Evolutionary conservation across 1,140 invertebrate genomes (phyloP).

Genomic region (Procambarus clarkii): DNA sequence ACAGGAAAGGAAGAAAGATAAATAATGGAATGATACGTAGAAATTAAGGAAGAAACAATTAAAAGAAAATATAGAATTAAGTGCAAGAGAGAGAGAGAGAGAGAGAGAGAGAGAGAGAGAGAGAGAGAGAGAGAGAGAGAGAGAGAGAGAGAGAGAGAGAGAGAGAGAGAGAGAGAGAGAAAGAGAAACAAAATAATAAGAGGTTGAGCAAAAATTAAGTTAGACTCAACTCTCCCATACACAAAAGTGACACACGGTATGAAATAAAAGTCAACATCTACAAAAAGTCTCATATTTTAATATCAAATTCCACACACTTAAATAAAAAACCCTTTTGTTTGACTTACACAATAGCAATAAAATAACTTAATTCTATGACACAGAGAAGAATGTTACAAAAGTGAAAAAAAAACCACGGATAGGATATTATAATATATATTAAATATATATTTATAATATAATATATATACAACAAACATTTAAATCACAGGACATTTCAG

Average conservation of each 20-base stretch:
- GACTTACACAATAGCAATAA: background rate
- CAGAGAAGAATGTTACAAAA: too few relatives aligned
- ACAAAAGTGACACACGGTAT: too few relatives aligned
- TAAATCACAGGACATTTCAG: background rate
- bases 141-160: too few relatives aligned
- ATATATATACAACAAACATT: background rate
- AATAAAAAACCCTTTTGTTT: background rate
- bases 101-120: too few relatives aligned
- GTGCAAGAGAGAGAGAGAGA: too few relatives aligned
- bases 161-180: too few relatives aligned
- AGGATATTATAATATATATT: background rate
- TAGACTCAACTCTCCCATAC: too few relatives aligned
- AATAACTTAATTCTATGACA: background rate
- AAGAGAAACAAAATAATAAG: too few relatives aligned
- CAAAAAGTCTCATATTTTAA: background rate
- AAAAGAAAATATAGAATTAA: background rate
- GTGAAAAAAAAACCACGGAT: background rate
- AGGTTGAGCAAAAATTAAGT: too few relatives aligned
- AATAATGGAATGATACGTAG: background rate
- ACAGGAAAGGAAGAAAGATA: background rate
- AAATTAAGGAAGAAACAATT: background rate
- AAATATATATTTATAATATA: background rate
- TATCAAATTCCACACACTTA: too few relatives aligned
- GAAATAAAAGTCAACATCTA: background rate
- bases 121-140: too few relatives aligned